Conservation (phyloP, 1,140 invertebrate genomes). For the Nilaparvata lugens region DNA sequence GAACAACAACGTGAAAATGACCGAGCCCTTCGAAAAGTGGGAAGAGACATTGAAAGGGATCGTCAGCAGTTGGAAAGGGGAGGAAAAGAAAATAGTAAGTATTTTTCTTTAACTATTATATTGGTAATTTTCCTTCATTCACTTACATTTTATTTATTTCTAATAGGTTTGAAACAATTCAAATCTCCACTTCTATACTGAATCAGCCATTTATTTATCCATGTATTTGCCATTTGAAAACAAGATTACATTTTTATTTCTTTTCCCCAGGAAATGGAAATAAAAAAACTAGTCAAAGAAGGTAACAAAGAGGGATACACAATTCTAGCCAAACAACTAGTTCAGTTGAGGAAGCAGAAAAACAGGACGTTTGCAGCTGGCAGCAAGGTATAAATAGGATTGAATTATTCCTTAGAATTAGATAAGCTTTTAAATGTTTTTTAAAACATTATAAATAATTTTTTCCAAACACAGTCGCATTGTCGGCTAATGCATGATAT, state of each 20-base stretch:
- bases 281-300: conserved; percentile 77
- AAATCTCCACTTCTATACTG: too few relatives aligned
- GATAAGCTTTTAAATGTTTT: too few relatives aligned
- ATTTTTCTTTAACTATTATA: neutral
- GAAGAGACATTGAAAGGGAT: conserved; percentile 75
- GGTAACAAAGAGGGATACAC: conserved; percentile 77
- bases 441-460: too few relatives aligned
- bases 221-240: neutral
- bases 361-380: conserved; percentile 66
- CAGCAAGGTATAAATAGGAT: conserved; percentile 62
- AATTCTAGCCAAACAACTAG: conserved; percentile 74
- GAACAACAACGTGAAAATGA: conserved; percentile 79
- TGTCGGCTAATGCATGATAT: too few relatives aligned
- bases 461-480: too few relatives aligned
- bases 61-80: conserved; percentile 65
- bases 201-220: too few relatives aligned
- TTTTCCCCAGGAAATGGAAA: conserved; percentile 65
- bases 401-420: too few relatives aligned
- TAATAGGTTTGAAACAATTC: too few relatives aligned
- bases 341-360: conserved; percentile 81
- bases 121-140: too few relatives aligned
- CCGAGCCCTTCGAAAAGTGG: conserved; percentile 62
- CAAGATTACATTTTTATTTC: neutral
- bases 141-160: too few relatives aligned
- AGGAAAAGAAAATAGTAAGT: conserved; percentile 80